Evolutionary conservation across 37 sponge, comb jelly and placozoan species (phyloP), one percentile per base, ranked within the genome.

Genomic region (Halichondria panicea): DNA sequence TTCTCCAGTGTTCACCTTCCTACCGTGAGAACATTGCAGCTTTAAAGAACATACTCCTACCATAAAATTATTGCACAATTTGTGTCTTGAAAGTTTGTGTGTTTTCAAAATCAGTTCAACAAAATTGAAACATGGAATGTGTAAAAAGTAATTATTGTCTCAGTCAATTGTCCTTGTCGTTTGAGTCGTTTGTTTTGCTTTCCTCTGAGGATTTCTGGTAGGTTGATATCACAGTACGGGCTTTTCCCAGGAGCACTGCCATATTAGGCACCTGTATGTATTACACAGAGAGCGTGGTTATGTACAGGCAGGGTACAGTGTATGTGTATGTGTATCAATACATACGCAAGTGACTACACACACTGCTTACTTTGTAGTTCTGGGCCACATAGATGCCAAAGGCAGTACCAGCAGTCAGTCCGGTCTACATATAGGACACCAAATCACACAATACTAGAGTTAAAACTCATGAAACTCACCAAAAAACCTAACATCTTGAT

Each of bases 311-410:
- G n/a, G 50, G 11, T 30, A 8, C 71, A 52, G 2, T 11, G 28
- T n/a, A 25, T 70, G 37, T 12, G 41, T 65, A 35, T 40, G 22
- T 65, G 9, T 12, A 37, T 37, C 22, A 6, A 35, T 36, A 22
- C 40, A 65, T 37, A 7, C 9, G 9, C 22, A 7, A 24, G 22
- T n/a, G 8, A n/a, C 22, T 25, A 48, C 11, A 60, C 45, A 12
- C 68, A 36, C 38, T 39, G 41, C 43, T 21, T 58, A 81, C 88
- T 72, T 81, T 34, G 48, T 88, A 88, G 73, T 88, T 88, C 59
- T 88, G 88, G 7, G 88, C 83, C 32, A 88, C 30, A 43, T 88
- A 88, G 1, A 82, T 38, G 6, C 88, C 88, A 65, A 71, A 70
- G 21, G 82, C 66, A 0, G 72, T 72, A 18, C 88, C 88, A 39